These are phyloP conservation scores for Tachycineta bicolor DNA, from an alignment of 2,113 vertebrate species.

Conservation along the genomic window DNA sequence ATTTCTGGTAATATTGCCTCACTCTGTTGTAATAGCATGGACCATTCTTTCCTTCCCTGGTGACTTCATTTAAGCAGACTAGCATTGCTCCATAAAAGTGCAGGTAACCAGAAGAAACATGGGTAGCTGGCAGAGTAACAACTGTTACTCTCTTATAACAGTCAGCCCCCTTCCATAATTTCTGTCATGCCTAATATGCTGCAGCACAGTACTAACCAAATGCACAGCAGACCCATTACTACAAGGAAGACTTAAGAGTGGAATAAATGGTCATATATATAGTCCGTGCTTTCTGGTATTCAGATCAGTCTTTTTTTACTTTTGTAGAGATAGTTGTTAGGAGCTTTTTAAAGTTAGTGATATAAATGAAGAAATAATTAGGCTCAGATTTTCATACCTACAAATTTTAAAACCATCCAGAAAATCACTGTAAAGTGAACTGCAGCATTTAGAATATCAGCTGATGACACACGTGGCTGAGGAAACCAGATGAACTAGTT, in stretches of 20 bases:
- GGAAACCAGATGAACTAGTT: neutral
- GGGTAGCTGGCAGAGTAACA: neutral
- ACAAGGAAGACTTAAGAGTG: neutral
- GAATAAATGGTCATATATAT: neutral
- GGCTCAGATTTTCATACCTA: neutral
- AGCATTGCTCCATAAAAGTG: fast-evolving
- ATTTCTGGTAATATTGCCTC: constrained; percentile 41
- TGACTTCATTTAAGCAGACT: neutral
- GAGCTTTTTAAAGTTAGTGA: neutral
- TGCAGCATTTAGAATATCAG: neutral
- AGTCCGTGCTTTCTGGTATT: neutral
- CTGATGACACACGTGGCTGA: neutral
- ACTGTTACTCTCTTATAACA: neutral
- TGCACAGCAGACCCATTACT: neutral
- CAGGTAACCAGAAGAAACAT: neutral
- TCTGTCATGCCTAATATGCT: neutral
- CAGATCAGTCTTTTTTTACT: neutral
- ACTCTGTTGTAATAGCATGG: neutral
- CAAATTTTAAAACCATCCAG: neutral
- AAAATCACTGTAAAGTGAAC: neutral
- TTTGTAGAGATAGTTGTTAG: neutral
- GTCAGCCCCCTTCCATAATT: neutral
- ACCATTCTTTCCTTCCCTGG: neutral
- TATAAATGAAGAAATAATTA: neutral
- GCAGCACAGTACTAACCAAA: neutral